Conservation (phyloP, 2,797 vertebrate genomes). For the Danio kyathit region DNA sequence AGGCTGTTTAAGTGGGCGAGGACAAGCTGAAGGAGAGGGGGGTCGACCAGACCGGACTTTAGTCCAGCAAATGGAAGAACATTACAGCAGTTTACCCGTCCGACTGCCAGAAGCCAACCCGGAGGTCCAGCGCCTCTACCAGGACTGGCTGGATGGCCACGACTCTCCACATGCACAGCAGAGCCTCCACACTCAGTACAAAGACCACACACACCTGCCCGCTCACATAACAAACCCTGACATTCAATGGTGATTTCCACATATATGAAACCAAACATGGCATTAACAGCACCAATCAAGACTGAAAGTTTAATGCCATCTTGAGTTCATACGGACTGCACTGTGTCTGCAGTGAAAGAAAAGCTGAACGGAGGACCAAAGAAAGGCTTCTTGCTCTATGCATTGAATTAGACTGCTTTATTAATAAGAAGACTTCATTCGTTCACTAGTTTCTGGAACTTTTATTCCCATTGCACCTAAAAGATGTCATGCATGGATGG, state of each 20-base stretch:
- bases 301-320: slow-evolving; percentile 1
- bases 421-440: slow-evolving; percentile 1
- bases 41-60: slow-evolving; percentile 83
- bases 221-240: slow-evolving; percentile 70
- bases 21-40: slow-evolving; percentile 84
- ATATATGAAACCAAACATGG: background rate
- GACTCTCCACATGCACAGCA: slow-evolving; percentile 80
- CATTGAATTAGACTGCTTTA: background rate
- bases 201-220: slow-evolving; percentile 58
- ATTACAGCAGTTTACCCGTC: slow-evolving; percentile 85
- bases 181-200: slow-evolving; percentile 86
- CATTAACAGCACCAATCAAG: slow-evolving; percentile 8
- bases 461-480: slow-evolving; percentile 7
- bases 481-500: slow-evolving; percentile 28
- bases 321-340: background rate
- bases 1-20: slow-evolving; percentile 94
- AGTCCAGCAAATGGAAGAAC: slow-evolving; percentile 90
- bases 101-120: slow-evolving; percentile 83
- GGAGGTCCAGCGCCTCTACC: slow-evolving; percentile 85
- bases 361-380: background rate
- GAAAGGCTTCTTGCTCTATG: slow-evolving; percentile 14
- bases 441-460: slow-evolving; percentile 16
- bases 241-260: slow-evolving; percentile 79
- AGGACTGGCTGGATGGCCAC: slow-evolving; percentile 90
- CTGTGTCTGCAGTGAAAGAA: slow-evolving; percentile 14